Base-by-base conservation (phyloP, 2,888 invertebrate species). In the Bedellia somnulentella region DNA sequence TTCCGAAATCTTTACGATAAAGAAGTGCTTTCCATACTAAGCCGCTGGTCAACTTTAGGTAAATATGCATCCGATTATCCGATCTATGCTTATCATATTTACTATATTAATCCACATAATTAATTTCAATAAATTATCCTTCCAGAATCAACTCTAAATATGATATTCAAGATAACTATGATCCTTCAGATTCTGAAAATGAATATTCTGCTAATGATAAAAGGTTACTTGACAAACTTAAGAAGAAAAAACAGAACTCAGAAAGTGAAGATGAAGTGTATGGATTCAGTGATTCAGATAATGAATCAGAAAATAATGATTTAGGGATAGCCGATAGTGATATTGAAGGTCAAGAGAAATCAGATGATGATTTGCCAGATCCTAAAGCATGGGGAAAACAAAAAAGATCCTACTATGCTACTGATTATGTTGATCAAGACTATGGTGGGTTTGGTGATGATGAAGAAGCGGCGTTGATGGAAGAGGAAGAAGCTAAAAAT, bases 371-470 rank as follows among this genome's bases (percentile, higher is more conserved):
- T 47, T 66, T 92, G 37, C 91, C 91, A 0, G 82, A 91, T 57
- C 78, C 83, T 2, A 86, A 87, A 61, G 92, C 93, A 12, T 95
- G 95, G 95, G 95, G 95, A 26, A 86, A 83, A 49, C 86, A 85
- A 41, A 88, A 87, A 45, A 80, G 75, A 34, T 78, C 81, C 18
- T 96, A 83, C 56, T 94, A 93, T 63, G 83, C 87, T 29, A 89
- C 93, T 1, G 93, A 94, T 68, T 93, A 89, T 61, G 85, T 92
- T 10, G 94, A 94, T 71, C 82, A 86, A 45, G 93, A 93, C 61
- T 91, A 87, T 71, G 82, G 86, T 26, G 85, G 86, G 41, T 70
- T 49, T 84, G 79, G 79, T 43, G 85, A 87, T 47, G 84, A 86
- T 41, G 85, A 85, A 44, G 73, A 83, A 40, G 91, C 90, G 4